phyloP scores from a whole-genome alignment of 2,797 vertebrate genomes.

The Oophaga sylvatica region DNA sequence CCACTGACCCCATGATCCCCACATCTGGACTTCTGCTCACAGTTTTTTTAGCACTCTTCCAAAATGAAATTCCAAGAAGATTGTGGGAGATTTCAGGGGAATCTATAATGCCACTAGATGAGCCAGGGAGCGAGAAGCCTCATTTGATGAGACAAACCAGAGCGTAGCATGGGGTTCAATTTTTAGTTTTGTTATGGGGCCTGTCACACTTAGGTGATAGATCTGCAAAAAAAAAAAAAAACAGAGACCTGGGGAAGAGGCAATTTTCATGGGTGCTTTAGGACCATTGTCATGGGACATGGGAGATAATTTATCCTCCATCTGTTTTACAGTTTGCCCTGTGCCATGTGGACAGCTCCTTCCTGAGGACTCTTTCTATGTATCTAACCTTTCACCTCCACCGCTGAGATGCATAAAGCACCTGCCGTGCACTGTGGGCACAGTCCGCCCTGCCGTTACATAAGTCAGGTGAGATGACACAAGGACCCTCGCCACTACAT shows the following conservation, averaged over 20 bases:
- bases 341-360: neutral
- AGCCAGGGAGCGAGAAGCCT: too few species aligned
- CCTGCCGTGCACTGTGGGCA: neutral
- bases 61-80: neutral
- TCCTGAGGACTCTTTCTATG: neutral
- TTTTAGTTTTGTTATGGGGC: too few species aligned
- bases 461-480: too few species aligned
- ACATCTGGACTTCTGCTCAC: conserved; percentile 24
- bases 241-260: too few species aligned
- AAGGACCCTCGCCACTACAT: too few species aligned
- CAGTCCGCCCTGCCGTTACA: neutral
- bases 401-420: neutral
- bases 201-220: too few species aligned
- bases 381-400: conserved; percentile 4
- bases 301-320: neutral
- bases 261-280: too few species aligned
- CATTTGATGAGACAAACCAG: too few species aligned
- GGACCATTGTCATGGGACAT: neutral
- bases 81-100: neutral
- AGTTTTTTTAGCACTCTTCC: neutral
- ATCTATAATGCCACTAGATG: neutral
- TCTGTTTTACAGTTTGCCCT: conserved; percentile 4
- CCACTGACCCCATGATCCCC: neutral
- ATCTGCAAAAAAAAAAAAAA: too few species aligned
- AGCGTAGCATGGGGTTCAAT: too few species aligned